Conservation (phyloP, 2,113 vertebrate species). For the Lophura nycthemera region DNA sequence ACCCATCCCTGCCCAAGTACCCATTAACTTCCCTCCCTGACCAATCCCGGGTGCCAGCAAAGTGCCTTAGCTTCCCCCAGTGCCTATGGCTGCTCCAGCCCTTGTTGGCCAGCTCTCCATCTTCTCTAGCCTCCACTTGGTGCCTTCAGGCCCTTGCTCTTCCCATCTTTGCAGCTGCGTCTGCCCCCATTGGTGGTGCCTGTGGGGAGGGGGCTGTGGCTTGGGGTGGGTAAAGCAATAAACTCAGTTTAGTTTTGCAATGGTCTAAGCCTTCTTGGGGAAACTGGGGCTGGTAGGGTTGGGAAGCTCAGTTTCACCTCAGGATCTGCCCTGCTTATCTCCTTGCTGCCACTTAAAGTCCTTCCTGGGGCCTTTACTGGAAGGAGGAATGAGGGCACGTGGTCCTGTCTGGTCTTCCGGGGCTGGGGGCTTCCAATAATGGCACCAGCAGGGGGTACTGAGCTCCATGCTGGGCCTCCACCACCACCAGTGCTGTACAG, state of each 20-base stretch:
- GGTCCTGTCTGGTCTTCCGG: not conserved
- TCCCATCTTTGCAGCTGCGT: not conserved
- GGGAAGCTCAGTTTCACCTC: not conserved
- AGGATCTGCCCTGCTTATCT: fast-evolving
- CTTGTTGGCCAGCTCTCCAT: not conserved
- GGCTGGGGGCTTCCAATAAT: fast-evolving
- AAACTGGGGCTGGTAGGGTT: fast-evolving
- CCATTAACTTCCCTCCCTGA: not conserved
- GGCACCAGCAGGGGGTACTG: not conserved
- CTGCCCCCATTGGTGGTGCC: not conserved
- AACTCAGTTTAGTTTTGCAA: slow-evolving; percentile 39
- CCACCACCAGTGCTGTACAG: not conserved
- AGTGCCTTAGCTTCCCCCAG: not conserved
- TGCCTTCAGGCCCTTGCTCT: not conserved
- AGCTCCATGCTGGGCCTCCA: fast-evolving
- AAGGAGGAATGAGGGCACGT: not conserved
- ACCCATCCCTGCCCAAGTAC: not conserved
- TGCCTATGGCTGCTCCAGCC: not conserved
- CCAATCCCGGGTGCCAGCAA: not conserved
- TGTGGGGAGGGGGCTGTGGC: not conserved
- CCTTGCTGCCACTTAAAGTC: too few relatives aligned
- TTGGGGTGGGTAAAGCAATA: not conserved
- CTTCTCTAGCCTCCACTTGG: fast-evolving
- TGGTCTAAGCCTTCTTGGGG: not conserved
- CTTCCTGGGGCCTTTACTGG: not conserved